Evolutionary conservation across 2,888 invertebrate species (phyloP).

Genomic region (Hedychridium roseum): DNA sequence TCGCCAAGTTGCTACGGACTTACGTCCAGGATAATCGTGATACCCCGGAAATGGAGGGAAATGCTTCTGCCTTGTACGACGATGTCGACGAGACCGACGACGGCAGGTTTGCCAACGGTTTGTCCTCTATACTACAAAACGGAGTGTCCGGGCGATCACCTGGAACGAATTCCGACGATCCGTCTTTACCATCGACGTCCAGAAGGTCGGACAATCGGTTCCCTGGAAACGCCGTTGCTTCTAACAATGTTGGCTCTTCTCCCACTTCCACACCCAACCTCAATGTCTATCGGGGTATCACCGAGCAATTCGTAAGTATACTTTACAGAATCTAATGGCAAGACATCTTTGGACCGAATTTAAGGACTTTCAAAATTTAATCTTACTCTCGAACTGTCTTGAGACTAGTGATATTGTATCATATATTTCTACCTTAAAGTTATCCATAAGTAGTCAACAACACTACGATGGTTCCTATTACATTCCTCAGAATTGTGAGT

Average conservation of each 20-base stretch:
- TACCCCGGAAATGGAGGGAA: slow-evolving; percentile 31
- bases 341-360: too few relatives aligned
- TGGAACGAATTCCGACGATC: slow-evolving; percentile 47
- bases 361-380: too few relatives aligned
- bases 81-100: slow-evolving; percentile 35
- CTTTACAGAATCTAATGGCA: too few relatives aligned
- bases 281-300: slow-evolving; percentile 43
- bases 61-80: slow-evolving; percentile 14
- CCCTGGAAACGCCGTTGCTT: slow-evolving; percentile 29
- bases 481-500: too few relatives aligned
- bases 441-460: too few relatives aligned
- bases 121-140: slow-evolving; percentile 40
- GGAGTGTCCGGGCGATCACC: slow-evolving; percentile 57
- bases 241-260: slow-evolving; percentile 26
- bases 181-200: slow-evolving; percentile 50
- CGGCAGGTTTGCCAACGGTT: slow-evolving; percentile 57
- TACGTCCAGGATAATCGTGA: slow-evolving; percentile 27
- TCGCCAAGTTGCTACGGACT: slow-evolving; percentile 19
- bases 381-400: too few relatives aligned
- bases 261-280: slow-evolving; percentile 31
- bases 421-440: too few relatives aligned
- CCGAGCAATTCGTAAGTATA: slow-evolving; percentile 54
- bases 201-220: slow-evolving; percentile 41
- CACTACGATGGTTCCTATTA: too few relatives aligned
- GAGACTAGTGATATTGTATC: too few relatives aligned